phyloP scores from a whole-genome alignment of 2,888 invertebrate genomes.

The Drosophila putrida region DNA sequence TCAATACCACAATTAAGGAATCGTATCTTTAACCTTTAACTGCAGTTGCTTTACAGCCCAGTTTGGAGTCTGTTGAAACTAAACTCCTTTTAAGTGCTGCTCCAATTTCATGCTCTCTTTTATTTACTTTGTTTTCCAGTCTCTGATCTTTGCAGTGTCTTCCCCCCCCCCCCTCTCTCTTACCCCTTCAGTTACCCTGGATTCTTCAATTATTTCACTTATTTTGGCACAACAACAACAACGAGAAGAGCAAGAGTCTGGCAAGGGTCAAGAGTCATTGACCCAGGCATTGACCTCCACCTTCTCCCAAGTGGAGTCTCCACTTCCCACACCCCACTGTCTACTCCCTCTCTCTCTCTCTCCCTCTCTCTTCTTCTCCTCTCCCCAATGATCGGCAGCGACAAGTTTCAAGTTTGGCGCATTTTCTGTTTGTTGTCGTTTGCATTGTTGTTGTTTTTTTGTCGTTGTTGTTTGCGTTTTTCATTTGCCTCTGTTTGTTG shows the following conservation, averaged over 20 bases:
- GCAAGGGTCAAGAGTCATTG: conserved; percentile 68
- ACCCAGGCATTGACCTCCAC: conserved; percentile 72
- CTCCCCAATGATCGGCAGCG: conserved; percentile 44
- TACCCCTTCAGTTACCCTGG: background rate
- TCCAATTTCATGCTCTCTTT: conserved; percentile 22
- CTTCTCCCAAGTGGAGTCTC: conserved; percentile 43
- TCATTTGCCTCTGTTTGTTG: conserved; percentile 59
- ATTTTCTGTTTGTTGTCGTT: conserved; percentile 58
- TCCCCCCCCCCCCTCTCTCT: background rate
- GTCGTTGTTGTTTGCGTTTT: conserved; percentile 59
- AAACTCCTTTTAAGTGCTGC: conserved; percentile 17
- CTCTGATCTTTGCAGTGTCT: background rate
- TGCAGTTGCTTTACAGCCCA: background rate
- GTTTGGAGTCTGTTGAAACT: background rate
- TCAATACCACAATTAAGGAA: conserved; percentile 1
- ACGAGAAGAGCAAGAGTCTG: conserved; percentile 6
- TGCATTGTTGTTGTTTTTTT: conserved; percentile 26
- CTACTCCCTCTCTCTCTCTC: background rate
- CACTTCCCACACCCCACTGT: conserved; percentile 1
- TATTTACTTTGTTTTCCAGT: background rate
- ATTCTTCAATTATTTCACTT: background rate
- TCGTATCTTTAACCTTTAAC: background rate
- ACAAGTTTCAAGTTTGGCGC: conserved; percentile 67
- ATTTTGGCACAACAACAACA: background rate
- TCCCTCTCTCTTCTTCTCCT: background rate